Conservation (phyloP, 2,797 vertebrate genomes). For the Gobionotothen gibberifrons region DNA sequence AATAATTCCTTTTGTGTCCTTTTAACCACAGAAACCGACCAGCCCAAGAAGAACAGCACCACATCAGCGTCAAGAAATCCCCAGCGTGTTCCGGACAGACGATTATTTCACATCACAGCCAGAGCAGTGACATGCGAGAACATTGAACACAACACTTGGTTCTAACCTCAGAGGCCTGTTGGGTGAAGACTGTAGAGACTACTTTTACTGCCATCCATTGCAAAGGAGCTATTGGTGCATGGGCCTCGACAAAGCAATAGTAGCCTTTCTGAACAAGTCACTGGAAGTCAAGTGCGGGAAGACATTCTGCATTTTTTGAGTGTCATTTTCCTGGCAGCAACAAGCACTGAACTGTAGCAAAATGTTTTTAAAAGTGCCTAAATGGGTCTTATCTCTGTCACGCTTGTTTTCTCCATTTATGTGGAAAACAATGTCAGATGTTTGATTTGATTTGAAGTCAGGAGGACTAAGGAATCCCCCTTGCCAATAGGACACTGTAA, state of each 20-base stretch:
- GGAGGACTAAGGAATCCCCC: conserved; percentile 38
- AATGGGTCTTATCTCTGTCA: conserved; percentile 56
- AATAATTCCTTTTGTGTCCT: conserved; percentile 28
- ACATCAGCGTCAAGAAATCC: conserved; percentile 84
- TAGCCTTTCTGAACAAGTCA: conserved; percentile 70
- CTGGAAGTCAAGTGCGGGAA: conserved; percentile 44
- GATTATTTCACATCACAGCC: conserved; percentile 90
- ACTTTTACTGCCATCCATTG: conserved; percentile 72
- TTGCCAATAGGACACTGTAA: conserved; percentile 46
- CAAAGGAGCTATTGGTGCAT: conserved; percentile 60
- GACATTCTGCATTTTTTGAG: conserved; percentile 47
- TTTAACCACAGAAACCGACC: conserved; percentile 83
- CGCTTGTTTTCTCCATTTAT: conserved; percentile 53
- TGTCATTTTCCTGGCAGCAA: conserved; percentile 57
- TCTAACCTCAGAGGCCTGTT: conserved; percentile 69
- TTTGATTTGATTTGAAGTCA: conserved; percentile 42
- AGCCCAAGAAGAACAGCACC: conserved; percentile 82
- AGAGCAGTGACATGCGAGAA: conserved; percentile 70
- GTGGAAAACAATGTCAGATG: conserved; percentile 40
- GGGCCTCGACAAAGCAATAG: conserved; percentile 81
- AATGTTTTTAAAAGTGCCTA: conserved; percentile 78
- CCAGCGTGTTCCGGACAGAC: conserved; percentile 91
- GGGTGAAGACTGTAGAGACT: conserved; percentile 54
- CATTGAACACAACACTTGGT: conserved; percentile 30
- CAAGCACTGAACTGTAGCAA: conserved; percentile 78